These are phyloP conservation scores for Poecilia gillii DNA, from an alignment of 2,797 vertebrate species.

Conservation along the genomic window DNA sequence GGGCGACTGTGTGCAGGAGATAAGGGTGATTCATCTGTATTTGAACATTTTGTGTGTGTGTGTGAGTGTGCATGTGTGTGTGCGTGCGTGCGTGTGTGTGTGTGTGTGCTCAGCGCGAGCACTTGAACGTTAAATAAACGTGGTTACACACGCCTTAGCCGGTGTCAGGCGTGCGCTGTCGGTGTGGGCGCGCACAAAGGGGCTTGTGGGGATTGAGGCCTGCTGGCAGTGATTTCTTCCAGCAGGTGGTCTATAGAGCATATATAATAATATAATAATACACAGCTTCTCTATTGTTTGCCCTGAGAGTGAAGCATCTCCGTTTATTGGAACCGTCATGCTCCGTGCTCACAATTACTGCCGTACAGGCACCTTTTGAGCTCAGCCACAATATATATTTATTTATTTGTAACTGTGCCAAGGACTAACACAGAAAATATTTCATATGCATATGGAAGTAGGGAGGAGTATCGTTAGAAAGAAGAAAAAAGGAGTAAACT, in stretches of 20 bases:
- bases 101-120: slow-evolving; percentile 16
- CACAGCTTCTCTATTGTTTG: slow-evolving; percentile 66
- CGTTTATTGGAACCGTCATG: slow-evolving; percentile 44
- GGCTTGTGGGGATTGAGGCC: slow-evolving; percentile 63
- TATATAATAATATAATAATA: slow-evolving; percentile 60
- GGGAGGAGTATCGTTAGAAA: background rate
- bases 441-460: background rate
- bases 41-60: slow-evolving; percentile 50
- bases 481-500: background rate
- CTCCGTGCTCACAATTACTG: slow-evolving; percentile 26
- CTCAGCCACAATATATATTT: slow-evolving; percentile 30
- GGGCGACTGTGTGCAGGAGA: slow-evolving; percentile 79
- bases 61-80: slow-evolving; percentile 31
- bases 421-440: slow-evolving; percentile 4
- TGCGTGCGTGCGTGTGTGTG: slow-evolving; percentile 29
- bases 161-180: slow-evolving; percentile 17
- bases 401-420: slow-evolving; percentile 20
- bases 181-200: slow-evolving; percentile 27
- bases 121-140: slow-evolving; percentile 44
- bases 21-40: slow-evolving; percentile 78
- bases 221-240: slow-evolving; percentile 72
- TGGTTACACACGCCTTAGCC: slow-evolving; percentile 7
- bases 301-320: slow-evolving; percentile 48
- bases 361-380: slow-evolving; percentile 38
- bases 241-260: slow-evolving; percentile 47